Evolutionary conservation across 2,797 vertebrate species (phyloP).

Genomic region (Sphaeramia orbicularis): DNA sequence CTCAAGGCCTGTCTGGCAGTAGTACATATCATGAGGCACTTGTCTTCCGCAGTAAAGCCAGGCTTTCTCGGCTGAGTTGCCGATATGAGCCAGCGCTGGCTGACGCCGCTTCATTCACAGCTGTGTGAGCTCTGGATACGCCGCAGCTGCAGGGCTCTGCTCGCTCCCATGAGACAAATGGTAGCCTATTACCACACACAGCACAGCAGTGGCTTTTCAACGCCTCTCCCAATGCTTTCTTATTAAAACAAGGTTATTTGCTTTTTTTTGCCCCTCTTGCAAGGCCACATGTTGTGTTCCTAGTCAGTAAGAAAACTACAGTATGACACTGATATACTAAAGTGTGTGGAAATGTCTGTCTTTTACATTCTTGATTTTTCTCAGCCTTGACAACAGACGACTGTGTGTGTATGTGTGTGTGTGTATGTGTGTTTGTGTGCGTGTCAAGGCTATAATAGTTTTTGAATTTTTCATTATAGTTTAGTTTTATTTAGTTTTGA

Average conservation of each 20-base stretch:
- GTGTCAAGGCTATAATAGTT: no score
- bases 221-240: slow-evolving; percentile 25
- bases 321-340: neutral
- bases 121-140: slow-evolving; percentile 59
- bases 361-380: slow-evolving; percentile 22
- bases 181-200: slow-evolving; percentile 64
- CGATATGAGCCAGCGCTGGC: slow-evolving; percentile 52
- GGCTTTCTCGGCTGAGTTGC: slow-evolving; percentile 50
- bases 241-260: slow-evolving; percentile 63
- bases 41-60: slow-evolving; percentile 38
- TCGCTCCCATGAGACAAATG: slow-evolving; percentile 67
- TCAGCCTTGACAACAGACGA: slow-evolving; percentile 17
- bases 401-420: slow-evolving; percentile 15
- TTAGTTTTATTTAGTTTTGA: no score
- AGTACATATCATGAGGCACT: slow-evolving; percentile 6
- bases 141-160: slow-evolving; percentile 72
- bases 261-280: slow-evolving; percentile 25
- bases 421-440: no score
- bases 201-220: slow-evolving; percentile 52
- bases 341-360: slow-evolving; percentile 8
- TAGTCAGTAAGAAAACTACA: neutral
- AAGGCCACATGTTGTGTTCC: slow-evolving; percentile 12
- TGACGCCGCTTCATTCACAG: slow-evolving; percentile 56
- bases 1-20: slow-evolving; percentile 6
- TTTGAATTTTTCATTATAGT: no score